phyloP scores from a whole-genome alignment of 2,113 vertebrate genomes.

The Gnathonemus echidnorhynchus region DNA sequence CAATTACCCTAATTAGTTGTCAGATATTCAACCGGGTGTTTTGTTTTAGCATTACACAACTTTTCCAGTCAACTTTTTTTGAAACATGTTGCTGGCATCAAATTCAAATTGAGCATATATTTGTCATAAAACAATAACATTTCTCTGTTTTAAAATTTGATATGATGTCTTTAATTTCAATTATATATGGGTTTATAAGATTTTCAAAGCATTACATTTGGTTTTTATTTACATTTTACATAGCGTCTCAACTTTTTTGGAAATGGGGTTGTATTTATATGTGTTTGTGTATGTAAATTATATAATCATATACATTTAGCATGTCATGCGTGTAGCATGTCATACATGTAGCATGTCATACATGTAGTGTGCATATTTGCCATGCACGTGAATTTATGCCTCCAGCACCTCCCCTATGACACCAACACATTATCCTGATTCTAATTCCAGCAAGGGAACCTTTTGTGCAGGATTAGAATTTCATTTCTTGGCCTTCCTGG shows the following conservation, averaged over 20 bases:
- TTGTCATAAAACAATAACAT: neutral
- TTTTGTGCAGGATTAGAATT: slow-evolving; percentile 8
- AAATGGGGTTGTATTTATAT: too few species aligned
- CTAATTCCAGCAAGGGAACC: slow-evolving; percentile 76
- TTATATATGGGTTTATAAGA: neutral
- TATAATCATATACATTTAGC: neutral
- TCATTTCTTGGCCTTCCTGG: neutral
- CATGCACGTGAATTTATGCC: neutral
- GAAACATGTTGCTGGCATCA: neutral
- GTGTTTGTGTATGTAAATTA: neutral
- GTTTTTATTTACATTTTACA: neutral
- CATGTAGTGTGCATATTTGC: neutral
- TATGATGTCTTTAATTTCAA: neutral
- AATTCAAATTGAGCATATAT: neutral
- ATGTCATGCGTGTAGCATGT: neutral
- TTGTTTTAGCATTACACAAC: neutral
- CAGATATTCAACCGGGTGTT: neutral
- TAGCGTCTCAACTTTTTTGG: neutral
- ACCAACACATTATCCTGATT: slow-evolving; percentile 84
- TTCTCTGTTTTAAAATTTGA: neutral
- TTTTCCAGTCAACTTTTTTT: neutral
- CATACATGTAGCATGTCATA: too few species aligned
- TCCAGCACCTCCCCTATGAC: neutral
- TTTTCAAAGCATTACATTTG: neutral
- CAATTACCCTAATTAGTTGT: neutral